phyloP scores from a whole-genome alignment of 2,888 invertebrate genomes.

The Pterostichus niger region DNA sequence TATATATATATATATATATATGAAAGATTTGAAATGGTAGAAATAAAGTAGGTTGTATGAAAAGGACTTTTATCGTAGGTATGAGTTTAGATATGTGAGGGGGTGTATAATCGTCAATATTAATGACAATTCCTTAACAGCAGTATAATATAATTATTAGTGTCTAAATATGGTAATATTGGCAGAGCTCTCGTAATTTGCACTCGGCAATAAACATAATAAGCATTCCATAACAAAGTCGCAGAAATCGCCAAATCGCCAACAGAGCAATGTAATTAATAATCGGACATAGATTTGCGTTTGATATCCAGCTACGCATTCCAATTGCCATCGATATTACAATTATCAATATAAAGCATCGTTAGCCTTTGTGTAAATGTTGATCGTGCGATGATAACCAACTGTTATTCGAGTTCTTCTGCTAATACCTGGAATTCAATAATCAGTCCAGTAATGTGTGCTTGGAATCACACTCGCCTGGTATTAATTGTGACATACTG shows the following conservation, averaged over 20 bases:
- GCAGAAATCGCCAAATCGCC: not conserved
- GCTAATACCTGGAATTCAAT: conserved; percentile 39
- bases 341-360: conserved; percentile 43
- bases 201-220: not conserved
- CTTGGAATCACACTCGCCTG: not conserved
- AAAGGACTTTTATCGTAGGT: no score
- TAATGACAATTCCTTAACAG: no score
- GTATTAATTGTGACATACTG: conserved; percentile 13
- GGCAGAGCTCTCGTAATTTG: not conserved
- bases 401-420: conserved; percentile 24
- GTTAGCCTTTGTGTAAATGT: conserved; percentile 55
- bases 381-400: conserved; percentile 31
- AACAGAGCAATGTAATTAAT: conserved; percentile 9
- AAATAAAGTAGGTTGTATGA: no score
- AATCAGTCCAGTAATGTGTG: conserved; percentile 46
- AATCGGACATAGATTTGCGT: conserved; percentile 7
- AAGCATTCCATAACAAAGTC: not conserved
- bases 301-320: conserved; percentile 6
- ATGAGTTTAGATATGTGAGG: no score
- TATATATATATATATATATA: no score
- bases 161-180: not conserved
- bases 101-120: no score
- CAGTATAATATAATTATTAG: no score
- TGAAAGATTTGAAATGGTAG: no score
- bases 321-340: conserved; percentile 2